Evolutionary conservation across 2,888 invertebrate genomes (phyloP), one percentile per base, ranked within the genome.

Genomic region (Drosophila neotestacea): DNA sequence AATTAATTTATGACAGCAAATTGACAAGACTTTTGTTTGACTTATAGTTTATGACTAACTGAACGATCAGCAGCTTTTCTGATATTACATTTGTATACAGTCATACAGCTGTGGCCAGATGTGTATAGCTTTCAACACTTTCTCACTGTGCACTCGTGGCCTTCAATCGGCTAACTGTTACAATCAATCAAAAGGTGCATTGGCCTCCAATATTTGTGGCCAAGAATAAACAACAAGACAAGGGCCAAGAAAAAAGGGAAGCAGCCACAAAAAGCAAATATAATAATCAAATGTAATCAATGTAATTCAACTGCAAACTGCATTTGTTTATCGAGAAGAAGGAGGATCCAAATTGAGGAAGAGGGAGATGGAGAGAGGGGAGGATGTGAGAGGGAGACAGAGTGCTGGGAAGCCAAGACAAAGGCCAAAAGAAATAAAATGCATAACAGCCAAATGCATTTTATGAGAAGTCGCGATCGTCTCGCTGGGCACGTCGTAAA

Each of bases 401-500:
- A 46, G 44, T 48, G 48, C 16, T 48, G 52, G 28, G 44, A 34
- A 42, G 60, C 7, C 34, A 39, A 63, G 63, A 47, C 55, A 55
- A 58, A 66, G 70, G 65, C 70, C 34, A 73, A 64, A 38, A 52
- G 68, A 80, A 72, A 78, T 79, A 76, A 77, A 76, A 77, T 79
- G 61, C 59, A 72, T 47, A 61, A 66, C 44, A 70, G 59, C 55
- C 60, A 65, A 42, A 59, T 22, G 52, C 13, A 61, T 72, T 81
- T 81, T 79, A 79, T 80, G 80, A 81, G 79, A 47, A 75, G 76
- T 74, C 54, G 69, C 62, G 58, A 62, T 77, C 73, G 68, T 63
- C 51, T 79, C 61, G 59, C 42, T 73, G 72, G 81, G 89, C 85
- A 89, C 89, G 89, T 85, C 83, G 89, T 89, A 87, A 89, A 87